Conservation (phyloP, 2,113 vertebrate species). For the Corydoras maculifer region DNA sequence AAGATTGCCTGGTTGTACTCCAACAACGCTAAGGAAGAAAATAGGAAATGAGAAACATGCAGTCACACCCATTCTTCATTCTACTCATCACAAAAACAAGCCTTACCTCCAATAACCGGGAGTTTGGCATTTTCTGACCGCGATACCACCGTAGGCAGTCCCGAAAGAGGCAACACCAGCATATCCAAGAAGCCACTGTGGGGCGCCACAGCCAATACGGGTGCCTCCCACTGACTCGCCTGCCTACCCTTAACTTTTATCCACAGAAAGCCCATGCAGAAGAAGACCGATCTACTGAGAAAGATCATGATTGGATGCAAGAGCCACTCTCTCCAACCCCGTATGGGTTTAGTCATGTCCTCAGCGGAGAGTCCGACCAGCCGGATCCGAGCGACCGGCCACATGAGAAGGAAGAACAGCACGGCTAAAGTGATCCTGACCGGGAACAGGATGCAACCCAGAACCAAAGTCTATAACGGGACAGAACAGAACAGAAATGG, state of each 20-base stretch:
- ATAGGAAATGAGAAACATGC: background rate
- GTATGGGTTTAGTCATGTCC: slow-evolving; percentile 62
- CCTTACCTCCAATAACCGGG: slow-evolving; percentile 81
- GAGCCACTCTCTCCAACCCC: slow-evolving; percentile 71
- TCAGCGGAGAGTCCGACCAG: slow-evolving; percentile 67
- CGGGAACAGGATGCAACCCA: slow-evolving; percentile 72
- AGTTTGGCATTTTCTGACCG: slow-evolving; percentile 75
- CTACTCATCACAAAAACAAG: background rate
- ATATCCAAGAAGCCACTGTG: slow-evolving; percentile 84
- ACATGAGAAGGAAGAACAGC: slow-evolving; percentile 72
- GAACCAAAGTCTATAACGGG: slow-evolving; percentile 62
- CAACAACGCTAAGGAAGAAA: slow-evolving; percentile 65
- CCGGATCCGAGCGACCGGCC: slow-evolving; percentile 74
- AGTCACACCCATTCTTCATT: background rate
- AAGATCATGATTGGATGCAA: slow-evolving; percentile 57
- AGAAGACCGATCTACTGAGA: slow-evolving; percentile 73
- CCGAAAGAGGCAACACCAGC: slow-evolving; percentile 65
- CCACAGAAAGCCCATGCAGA: slow-evolving; percentile 74
- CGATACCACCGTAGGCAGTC: slow-evolving; percentile 77
- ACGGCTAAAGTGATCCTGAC: slow-evolving; percentile 60
- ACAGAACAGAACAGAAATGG: background rate
- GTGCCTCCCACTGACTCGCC: slow-evolving; percentile 71
- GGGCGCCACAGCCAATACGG: slow-evolving; percentile 78
- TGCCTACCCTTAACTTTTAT: slow-evolving; percentile 72
- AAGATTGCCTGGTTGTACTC: slow-evolving; percentile 83